Conservation (phyloP, 2,797 vertebrate genomes). For the Avahi laniger region DNA sequence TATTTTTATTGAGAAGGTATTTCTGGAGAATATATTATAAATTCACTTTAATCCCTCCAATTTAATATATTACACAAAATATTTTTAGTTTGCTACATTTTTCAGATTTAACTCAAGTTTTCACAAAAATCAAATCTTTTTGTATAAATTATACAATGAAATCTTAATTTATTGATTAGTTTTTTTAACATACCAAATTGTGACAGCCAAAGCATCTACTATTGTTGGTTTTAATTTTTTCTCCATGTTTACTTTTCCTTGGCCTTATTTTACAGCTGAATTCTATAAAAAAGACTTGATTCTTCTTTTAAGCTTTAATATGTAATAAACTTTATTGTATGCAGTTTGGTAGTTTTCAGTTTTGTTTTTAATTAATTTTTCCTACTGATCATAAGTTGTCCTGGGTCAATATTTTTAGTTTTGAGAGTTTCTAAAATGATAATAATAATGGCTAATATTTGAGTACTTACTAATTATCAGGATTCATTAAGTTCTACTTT, state of each 20-base stretch:
- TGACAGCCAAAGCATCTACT: neutral
- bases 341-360: neutral
- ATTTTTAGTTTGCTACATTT: neutral
- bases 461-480: neutral
- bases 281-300: neutral
- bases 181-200: neutral
- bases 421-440: neutral
- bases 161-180: neutral
- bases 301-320: neutral
- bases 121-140: neutral
- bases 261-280: neutral
- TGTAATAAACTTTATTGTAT: neutral
- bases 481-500: neutral
- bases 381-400: neutral
- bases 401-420: constrained; percentile 7
- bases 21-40: neutral
- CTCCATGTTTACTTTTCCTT: neutral
- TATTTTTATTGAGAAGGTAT: constrained; percentile 9
- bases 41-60: neutral
- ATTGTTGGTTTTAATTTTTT: constrained; percentile 1
- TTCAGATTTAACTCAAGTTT: constrained; percentile 22
- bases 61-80: neutral
- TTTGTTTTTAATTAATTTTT: constrained; percentile 46
- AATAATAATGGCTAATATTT: neutral
- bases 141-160: neutral